Base-by-base conservation (phyloP, 2,797 vertebrate genomes). In the Chiloscyllium punctatum region DNA sequence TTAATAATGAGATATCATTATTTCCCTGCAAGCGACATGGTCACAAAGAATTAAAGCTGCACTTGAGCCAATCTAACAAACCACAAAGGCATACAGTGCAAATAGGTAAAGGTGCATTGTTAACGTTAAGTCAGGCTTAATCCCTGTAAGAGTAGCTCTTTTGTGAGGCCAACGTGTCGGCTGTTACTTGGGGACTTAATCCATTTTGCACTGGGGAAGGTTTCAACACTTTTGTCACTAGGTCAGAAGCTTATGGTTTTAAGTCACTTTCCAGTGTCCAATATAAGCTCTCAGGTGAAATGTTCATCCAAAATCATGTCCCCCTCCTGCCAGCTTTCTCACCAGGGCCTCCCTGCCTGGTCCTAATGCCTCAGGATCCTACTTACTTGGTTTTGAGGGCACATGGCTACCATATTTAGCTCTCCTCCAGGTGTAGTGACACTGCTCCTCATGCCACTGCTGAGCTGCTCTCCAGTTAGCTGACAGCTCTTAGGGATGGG, bases 1-100 rank as follows among this genome's bases (percentile, higher is more conserved):
- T 98, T 98, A 97, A 98, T 97, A 97, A 97, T 97, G 97, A 97
- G 97, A 97, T 97, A 98, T 97, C 86, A 96, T 97, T 96, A 97
- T 96, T 96, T 96, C 96, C 96, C 95, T 96, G 96, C 96, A 96
- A 88, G 96, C 96, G 97, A 96, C 95, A 96, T 96, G 97, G 96
- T 97, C 97, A 97, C 97, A 96, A 96, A 96, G 97, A 97, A 97
- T 97, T 97, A 97, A 97, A 96, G 96, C 96, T 95, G 95, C 96
- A 84, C 96, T 96, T 96, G 96, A 96, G 84, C 95, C 96, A 86
- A 96, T 96, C 96, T 95, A 96, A 8, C 68, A 91, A 95, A 86
- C 27, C 4, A 3, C 96, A 92, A 96, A 96, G 74, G 68, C 84
- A 71, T 95, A 82, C 95, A 74, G 88, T 96, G 95, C 94, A 94